Evolutionary conservation across 2,888 invertebrate species (phyloP), one percentile per base, ranked within the genome.

Genomic region (Ornithoptera priamus): DNA sequence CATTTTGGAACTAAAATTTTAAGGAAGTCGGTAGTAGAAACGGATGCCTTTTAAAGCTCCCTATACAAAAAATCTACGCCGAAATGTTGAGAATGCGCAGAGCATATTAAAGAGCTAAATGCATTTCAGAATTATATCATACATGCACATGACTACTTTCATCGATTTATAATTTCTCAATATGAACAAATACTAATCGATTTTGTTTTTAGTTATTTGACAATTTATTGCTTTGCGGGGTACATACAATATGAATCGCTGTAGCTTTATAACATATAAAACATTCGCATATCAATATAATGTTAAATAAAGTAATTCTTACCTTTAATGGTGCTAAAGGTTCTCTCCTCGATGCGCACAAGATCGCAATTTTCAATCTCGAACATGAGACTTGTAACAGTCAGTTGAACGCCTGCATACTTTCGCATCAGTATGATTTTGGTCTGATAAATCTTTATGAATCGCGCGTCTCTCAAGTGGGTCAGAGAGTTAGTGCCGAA

Each of bases 271-370:
- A 53, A 53, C n/a, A 53, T 53, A n/a, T n/a, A 56, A 50, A 30
- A 30, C 12, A 6, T 59, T 68, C 68, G 63, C 68, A 12, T 7
- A 59, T 58, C 63, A 30, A 2, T 36, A 20, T 50, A 1, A 63
- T 17, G 10, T 62, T 22, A 22, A 24, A 61, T 22, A 73, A 58
- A 30, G 30, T 2, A 30, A 30, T 30, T 20, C 68, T 80, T 80
- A 93, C 93, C 94, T 85, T 93, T 93, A 70, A 94, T 93, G 72
- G 94, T 94, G 77, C 91, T 92, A 81, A 96, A 96, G 30, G 95
- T 93, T 72, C 91, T 93, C 74, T 93, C 93, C 83, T 95, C 95
- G 69, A 96, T 89, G 20, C 93, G 86, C 62, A 95, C 88, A 66
- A 90, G 84, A 76, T 93, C 93, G 84, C 95, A 95, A 77, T 93